These are phyloP conservation scores for Ambastaia sidthimunki DNA, from an alignment of 2,797 vertebrate genomes.

Conservation along the genomic window DNA sequence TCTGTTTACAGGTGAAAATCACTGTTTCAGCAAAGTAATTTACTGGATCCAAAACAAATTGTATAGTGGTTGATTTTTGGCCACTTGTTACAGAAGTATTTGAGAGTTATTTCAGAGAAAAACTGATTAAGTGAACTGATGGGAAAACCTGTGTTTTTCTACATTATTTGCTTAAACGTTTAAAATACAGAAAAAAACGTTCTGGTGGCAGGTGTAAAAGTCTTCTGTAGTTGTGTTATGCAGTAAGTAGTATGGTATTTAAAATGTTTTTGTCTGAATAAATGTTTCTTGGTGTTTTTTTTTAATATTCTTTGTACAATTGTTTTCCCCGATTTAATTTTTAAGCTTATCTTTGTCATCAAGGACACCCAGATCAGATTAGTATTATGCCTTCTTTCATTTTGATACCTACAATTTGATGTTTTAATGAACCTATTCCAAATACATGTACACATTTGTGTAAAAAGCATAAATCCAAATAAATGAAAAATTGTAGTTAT, in stretches of 20 bases:
- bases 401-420: constrained; percentile 24
- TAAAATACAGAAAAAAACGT: constrained; percentile 31
- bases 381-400: not conserved
- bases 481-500: constrained; percentile 25
- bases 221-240: constrained; percentile 35
- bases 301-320: constrained; percentile 11
- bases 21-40: not conserved
- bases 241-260: constrained; percentile 46
- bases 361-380: not conserved
- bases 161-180: constrained; percentile 51
- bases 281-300: constrained; percentile 52
- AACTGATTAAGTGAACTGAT: not conserved
- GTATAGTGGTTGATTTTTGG: not conserved
- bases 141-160: constrained; percentile 26
- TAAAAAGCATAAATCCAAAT: not conserved
- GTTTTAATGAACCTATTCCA: not conserved
- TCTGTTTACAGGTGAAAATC: not conserved
- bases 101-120: not conserved
- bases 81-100: not conserved
- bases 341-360: not conserved
- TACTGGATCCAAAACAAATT: not conserved
- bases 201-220: constrained; percentile 41
- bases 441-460: not conserved
- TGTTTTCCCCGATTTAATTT: not conserved
- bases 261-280: constrained; percentile 40